Evolutionary conservation across 2,113 vertebrate species (phyloP).

Genomic region (Myocastor coypus): DNA sequence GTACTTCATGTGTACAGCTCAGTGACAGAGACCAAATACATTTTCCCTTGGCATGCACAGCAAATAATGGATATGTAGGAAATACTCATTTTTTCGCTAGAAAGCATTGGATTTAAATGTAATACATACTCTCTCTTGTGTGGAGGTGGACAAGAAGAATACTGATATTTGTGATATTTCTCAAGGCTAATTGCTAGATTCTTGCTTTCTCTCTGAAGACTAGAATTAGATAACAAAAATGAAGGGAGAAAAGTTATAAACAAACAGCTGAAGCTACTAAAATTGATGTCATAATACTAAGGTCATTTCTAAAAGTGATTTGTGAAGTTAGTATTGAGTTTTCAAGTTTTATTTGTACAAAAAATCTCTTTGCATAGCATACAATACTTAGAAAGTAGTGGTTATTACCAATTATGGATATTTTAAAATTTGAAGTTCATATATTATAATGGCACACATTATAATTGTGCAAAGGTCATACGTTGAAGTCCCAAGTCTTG

Average conservation of each 20-base stretch:
- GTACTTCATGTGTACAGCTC: rapidly evolving
- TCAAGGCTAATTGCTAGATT: background rate
- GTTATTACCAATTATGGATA: background rate
- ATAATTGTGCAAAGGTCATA: background rate
- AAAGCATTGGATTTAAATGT: background rate
- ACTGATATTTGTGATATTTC: background rate
- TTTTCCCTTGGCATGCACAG: background rate
- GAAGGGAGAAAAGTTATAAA: background rate
- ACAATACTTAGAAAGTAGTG: background rate
- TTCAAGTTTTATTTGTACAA: background rate
- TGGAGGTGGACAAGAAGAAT: background rate
- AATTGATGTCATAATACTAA: background rate
- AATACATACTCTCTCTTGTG: background rate
- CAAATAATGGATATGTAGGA: background rate
- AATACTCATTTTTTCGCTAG: background rate
- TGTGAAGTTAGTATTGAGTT: background rate
- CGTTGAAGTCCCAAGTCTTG: background rate
- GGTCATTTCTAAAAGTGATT: background rate
- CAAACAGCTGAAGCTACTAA: background rate
- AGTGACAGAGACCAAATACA: background rate
- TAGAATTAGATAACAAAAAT: background rate
- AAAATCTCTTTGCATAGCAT: background rate
- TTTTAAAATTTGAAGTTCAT: conserved; percentile 8
- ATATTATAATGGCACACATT: background rate
- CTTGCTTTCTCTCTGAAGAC: background rate